Base-by-base conservation (phyloP, 2,113 vertebrate genomes). In the Corythornis vintsioides region DNA sequence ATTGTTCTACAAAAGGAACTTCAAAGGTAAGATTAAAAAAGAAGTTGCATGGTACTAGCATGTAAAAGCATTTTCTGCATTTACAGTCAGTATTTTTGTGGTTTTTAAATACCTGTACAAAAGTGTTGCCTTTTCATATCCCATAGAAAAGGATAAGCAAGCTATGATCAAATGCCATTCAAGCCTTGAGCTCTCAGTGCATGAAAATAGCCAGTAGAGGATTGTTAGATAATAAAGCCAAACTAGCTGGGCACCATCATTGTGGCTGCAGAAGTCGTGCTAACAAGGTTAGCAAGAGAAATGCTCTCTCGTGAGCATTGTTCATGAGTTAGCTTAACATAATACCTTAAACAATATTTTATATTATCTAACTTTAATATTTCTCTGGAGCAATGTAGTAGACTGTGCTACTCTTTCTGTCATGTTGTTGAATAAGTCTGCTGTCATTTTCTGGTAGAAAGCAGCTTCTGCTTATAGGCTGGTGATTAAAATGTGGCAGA, bases 1-100 rank as follows among this genome's bases (percentile, higher is more conserved):
- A 99, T 93, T 99, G 97, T 94, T 99, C 99, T 88, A 99, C 98
- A 43, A 99, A 99, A 98, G 99, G 99, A 95, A 98, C 98, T 67
- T 99, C 99, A 53, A 99, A 99, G 98, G 99, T 99, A 97, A 93
- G 95, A 92, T 71, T 53, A 60, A 85, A 94, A 74, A 83, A 83
- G 35, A 77, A 73, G 22, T 57, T 84, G 67, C 83, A 88, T 26
- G 21, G 22, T 67, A 50, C 38, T 86, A 47, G 21, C n/a, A 75
- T 61, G 61, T 33, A 60, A 88, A 83, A 83, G 13, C 40, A 75
- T 89, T 90, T 89, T 78, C 87, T 91, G 56, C 40, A 85, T 91
- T 67, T 87, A 53, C 24, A 57, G n/a, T 72, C 64, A 9, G 7
- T 59, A 21, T 53, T 70, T 83, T 84, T 77, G 84, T 45, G 18